Conservation (phyloP, 2,797 vertebrate genomes). For the Cossypha polioptera region DNA sequence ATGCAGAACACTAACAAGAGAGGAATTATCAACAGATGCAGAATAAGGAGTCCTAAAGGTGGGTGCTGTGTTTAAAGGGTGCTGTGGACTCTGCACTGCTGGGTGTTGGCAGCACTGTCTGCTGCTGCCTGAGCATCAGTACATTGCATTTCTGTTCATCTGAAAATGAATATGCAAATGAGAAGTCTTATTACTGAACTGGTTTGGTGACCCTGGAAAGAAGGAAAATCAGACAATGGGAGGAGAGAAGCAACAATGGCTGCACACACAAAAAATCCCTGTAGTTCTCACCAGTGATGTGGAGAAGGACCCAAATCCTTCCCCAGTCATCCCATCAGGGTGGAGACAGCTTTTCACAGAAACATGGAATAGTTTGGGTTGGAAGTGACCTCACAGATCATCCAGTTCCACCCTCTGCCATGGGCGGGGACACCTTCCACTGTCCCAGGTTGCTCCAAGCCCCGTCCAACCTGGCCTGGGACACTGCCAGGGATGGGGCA, state of each 20-base stretch:
- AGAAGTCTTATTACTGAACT: not conserved
- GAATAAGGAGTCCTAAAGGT: not conserved
- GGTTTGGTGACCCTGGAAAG: not conserved
- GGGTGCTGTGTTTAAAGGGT: not conserved
- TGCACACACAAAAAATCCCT: not conserved
- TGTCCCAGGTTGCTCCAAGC: not conserved
- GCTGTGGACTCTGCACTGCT: not conserved
- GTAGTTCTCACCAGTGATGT: fast-evolving
- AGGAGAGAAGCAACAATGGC: not conserved
- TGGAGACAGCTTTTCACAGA: not conserved
- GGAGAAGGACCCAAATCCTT: not conserved
- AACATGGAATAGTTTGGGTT: not conserved
- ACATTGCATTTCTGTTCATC: not conserved
- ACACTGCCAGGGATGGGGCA: not conserved
- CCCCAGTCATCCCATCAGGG: fast-evolving
- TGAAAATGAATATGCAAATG: not conserved
- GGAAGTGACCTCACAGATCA: not conserved
- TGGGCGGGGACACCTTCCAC: not conserved
- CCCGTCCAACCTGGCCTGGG: fast-evolving
- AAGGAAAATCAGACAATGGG: not conserved
- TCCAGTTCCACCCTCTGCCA: fast-evolving
- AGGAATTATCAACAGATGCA: not conserved
- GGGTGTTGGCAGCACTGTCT: fast-evolving
- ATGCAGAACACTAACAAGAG: not conserved
- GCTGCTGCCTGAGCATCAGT: not conserved